These are phyloP conservation scores for Clanis bilineata DNA, from an alignment of 2,888 invertebrate species.

Conservation along the genomic window DNA sequence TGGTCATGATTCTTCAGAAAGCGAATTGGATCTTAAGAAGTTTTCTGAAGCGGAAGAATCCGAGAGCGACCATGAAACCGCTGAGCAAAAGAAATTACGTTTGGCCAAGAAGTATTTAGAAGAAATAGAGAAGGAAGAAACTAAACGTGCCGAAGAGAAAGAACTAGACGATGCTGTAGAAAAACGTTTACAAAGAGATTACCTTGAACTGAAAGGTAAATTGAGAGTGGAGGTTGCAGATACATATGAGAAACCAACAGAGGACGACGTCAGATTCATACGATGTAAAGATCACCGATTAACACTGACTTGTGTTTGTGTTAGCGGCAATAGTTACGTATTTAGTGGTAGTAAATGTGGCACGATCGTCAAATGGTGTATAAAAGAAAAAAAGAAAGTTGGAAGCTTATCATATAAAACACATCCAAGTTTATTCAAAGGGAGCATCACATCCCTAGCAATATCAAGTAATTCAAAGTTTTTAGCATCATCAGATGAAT, in stretches of 20 bases:
- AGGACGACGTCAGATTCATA: constrained; percentile 74
- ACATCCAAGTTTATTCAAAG: constrained; percentile 64
- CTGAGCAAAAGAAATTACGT: constrained; percentile 94
- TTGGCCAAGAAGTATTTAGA: constrained; percentile 94
- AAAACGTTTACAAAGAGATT: constrained; percentile 91
- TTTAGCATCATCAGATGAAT: constrained; percentile 83
- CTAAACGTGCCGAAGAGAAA: constrained; percentile 84
- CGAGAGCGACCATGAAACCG: constrained; percentile 89
- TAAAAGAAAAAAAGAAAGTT: constrained; percentile 84
- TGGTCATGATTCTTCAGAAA: constrained; percentile 84
- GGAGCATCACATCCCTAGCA: constrained; percentile 85
- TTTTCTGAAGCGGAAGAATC: constrained; percentile 73
- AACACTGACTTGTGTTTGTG: constrained; percentile 90
- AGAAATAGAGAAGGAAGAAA: constrained; percentile 92
- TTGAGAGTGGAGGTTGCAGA: constrained; percentile 89
- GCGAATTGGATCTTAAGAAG: constrained; percentile 84
- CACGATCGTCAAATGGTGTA: constrained; percentile 92
- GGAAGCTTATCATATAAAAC: constrained; percentile 77
- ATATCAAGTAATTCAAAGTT: constrained; percentile 91
- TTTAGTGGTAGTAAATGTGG: constrained; percentile 96
- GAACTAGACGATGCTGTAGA: constrained; percentile 86
- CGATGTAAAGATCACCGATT: constrained; percentile 90
- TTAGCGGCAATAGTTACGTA: constrained; percentile 85
- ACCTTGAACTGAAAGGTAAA: constrained; percentile 92
- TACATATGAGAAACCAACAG: constrained; percentile 55